These are phyloP conservation scores for Apodemus speciosus DNA, from an alignment of 2,113 vertebrate species.

Conservation along the genomic window DNA sequence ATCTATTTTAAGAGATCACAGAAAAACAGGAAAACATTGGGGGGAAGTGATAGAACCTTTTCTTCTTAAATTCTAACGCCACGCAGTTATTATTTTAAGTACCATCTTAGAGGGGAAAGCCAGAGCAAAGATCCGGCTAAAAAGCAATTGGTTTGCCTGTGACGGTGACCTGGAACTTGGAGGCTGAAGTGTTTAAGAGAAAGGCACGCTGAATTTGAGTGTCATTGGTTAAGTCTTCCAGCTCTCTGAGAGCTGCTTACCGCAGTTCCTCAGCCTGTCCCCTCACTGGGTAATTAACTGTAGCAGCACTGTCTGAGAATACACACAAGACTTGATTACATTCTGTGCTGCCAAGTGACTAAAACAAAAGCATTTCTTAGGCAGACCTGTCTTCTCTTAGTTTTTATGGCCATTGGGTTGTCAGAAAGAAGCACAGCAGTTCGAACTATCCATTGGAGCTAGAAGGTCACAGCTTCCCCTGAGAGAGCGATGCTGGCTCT, in stretches of 20 bases:
- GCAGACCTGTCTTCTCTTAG: constrained; percentile 2
- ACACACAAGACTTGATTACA: constrained; percentile 67
- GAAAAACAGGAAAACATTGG: constrained; percentile 69
- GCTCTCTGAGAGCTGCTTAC: constrained; percentile 12
- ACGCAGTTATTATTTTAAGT: constrained; percentile 35
- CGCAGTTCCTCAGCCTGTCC: neutral
- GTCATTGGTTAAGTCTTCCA: neutral
- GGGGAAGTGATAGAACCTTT: constrained; percentile 54
- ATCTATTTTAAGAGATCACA: constrained; percentile 60
- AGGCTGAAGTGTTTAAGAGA: neutral
- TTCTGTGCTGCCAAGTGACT: constrained; percentile 47
- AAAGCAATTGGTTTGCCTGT: neutral
- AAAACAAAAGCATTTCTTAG: constrained; percentile 64
- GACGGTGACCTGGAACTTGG: neutral
- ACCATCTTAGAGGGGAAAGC: neutral
- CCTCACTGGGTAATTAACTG: constrained; percentile 41
- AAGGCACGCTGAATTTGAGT: neutral
- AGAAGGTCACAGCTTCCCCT: neutral
- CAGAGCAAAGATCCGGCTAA: constrained; percentile 33
- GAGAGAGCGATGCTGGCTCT: neutral
- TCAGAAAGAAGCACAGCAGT: neutral
- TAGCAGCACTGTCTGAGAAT: constrained; percentile 44
- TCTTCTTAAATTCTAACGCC: constrained; percentile 30
- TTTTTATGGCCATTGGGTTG: neutral
- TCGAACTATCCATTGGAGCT: neutral